Percentiles rank a stretch among this genome's conserved stretches.
These are phyloP conservation scores for Archilochus colubris DNA, from an alignment of 2,113 vertebrate genomes.

Conservation along the genomic window DNA sequence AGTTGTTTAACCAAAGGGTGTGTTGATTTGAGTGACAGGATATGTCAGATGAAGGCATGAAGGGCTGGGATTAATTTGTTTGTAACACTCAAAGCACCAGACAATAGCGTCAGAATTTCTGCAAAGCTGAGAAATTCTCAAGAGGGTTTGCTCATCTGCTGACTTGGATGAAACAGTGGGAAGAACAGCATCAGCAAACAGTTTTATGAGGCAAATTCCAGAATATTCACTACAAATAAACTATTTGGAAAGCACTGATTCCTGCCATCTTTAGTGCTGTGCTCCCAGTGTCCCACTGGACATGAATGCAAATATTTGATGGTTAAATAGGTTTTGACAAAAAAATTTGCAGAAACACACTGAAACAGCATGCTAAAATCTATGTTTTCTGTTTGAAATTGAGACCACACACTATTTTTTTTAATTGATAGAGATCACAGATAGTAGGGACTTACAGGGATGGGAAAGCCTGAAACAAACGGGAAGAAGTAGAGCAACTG, in stretches of 20 bases:
- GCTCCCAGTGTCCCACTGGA: not conserved
- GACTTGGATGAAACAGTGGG: conserved; percentile 35
- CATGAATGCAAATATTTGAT: not conserved
- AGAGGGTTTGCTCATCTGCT: conserved; percentile 25
- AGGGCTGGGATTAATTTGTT: conserved; percentile 14
- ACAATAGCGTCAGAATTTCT: conserved; percentile 47
- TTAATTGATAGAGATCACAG: not conserved
- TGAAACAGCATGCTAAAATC: not conserved
- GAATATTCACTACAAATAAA: not conserved
- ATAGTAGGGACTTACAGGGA: not conserved
- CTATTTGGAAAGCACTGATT: not conserved
- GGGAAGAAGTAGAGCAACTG: not conserved
- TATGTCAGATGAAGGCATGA: not conserved
- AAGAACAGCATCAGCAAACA: conserved; percentile 3
- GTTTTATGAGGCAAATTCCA: conserved; percentile 17
- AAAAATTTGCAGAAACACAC: not conserved
- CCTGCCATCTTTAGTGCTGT: not conserved
- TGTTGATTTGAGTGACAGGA: not conserved
- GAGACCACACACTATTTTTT: not conserved
- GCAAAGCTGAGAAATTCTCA: not conserved
- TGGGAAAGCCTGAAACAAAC: not conserved
- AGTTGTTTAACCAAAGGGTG: not conserved
- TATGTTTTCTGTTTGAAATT: not conserved
- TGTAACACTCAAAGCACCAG: conserved; percentile 2
- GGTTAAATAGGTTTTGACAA: not conserved